phyloP scores from a whole-genome alignment of 2,113 vertebrate genomes.

The Chitala chitala region DNA sequence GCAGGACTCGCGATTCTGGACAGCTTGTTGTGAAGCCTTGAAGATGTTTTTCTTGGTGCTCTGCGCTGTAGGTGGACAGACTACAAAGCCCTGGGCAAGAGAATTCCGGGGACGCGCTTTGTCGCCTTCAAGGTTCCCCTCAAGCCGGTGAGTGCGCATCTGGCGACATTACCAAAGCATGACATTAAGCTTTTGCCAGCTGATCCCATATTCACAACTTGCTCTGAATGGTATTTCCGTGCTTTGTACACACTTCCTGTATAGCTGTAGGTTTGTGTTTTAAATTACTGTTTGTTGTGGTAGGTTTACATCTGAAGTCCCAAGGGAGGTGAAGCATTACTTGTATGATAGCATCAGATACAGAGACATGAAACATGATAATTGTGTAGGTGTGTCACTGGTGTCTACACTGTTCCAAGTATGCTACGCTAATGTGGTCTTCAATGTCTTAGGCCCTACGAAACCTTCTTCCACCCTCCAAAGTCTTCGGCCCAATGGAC shows the following conservation, averaged over 20 bases:
- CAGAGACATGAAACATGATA: too few relatives aligned
- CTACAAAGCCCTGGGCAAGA: conserved; percentile 69
- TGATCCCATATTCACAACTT: neutral
- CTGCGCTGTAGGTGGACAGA: conserved; percentile 68
- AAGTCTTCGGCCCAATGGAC: conserved; percentile 71
- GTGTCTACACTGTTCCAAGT: too few relatives aligned
- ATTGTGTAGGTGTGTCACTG: too few relatives aligned
- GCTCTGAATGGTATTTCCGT: neutral
- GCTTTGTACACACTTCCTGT: neutral
- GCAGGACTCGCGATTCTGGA: neutral
- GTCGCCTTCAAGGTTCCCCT: conserved; percentile 87
- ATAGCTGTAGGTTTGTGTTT: neutral
- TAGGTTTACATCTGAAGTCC: neutral
- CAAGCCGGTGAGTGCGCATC: conserved; percentile 60
- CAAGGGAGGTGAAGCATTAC: neutral
- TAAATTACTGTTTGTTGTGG: neutral
- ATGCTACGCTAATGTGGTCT: neutral
- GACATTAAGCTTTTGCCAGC: neutral
- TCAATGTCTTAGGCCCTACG: conserved; percentile 58
- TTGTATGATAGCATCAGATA: too few relatives aligned
- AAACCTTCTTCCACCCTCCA: conserved; percentile 42
- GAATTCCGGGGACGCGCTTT: conserved; percentile 79
- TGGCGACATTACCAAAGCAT: too few relatives aligned
- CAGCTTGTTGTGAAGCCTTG: neutral
- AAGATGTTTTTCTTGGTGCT: neutral